phyloP scores from a whole-genome alignment of 2,113 vertebrate species.

The Hiodon alosoides region DNA sequence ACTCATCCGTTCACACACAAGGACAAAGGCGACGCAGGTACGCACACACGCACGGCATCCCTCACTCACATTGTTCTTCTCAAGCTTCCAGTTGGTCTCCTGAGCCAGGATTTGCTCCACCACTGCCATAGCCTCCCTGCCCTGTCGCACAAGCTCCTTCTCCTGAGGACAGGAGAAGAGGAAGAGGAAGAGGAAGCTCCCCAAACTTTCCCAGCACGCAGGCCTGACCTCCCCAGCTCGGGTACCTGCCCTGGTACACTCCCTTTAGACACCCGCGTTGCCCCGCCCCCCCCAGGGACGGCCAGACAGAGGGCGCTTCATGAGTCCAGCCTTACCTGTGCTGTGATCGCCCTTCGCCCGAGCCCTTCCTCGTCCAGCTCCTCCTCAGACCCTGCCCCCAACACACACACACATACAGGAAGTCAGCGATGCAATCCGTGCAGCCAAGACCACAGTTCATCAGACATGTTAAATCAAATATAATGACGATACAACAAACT shows the following conservation, averaged over 20 bases:
- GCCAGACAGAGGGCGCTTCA: too few species aligned
- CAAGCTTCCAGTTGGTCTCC: conserved; percentile 93
- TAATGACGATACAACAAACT: too few species aligned
- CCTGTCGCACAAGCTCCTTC: conserved; percentile 80
- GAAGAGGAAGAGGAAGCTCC: neutral
- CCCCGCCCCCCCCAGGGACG: too few species aligned
- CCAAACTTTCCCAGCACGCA: too few species aligned
- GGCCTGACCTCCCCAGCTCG: too few species aligned
- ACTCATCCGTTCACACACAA: neutral
- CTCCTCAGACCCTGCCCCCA: conserved; percentile 59
- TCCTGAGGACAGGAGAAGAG: conserved; percentile 61
- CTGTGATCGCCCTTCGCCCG: conserved; percentile 54
- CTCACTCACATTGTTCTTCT: conserved; percentile 82
- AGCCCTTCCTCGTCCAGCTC: conserved; percentile 65
- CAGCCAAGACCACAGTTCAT: too few species aligned
- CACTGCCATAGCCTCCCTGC: conserved; percentile 78
- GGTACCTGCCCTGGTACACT: too few species aligned
- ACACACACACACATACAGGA: conserved; percentile 2
- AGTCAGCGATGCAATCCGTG: too few species aligned
- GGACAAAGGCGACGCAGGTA: neutral
- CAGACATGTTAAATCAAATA: too few species aligned
- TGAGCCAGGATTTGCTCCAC: conserved; percentile 89
- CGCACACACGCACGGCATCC: neutral
- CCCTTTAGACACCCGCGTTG: too few species aligned
- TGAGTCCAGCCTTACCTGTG: conserved; percentile 45